A percentile compares a stretch with the other conserved stretches of the same genome.
Evolutionary conservation across 2,888 invertebrate species (phyloP).

Genomic region (Pristionchus exspectatus): DNA sequence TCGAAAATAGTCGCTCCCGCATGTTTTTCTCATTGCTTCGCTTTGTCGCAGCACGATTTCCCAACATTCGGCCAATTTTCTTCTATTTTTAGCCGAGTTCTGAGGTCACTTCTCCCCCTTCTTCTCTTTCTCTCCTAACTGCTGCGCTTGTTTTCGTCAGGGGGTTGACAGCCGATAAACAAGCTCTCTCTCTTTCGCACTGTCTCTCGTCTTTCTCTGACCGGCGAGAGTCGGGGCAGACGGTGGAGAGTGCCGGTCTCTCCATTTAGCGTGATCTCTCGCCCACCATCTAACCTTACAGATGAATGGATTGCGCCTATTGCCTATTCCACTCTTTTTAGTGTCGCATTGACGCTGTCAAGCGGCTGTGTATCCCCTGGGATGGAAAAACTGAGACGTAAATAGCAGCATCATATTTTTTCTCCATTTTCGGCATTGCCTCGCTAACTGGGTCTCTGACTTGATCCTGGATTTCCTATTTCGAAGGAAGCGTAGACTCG

Average conservation of each 20-base stretch:
- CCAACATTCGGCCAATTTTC: not conserved
- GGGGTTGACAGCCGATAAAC: not conserved
- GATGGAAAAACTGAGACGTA: not conserved
- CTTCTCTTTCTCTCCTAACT: constrained; percentile 22
- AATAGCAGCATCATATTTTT: not conserved
- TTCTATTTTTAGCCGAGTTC: not conserved
- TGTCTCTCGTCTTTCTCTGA: not conserved
- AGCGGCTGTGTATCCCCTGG: not conserved
- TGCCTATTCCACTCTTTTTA: not conserved
- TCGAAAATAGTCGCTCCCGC: not conserved
- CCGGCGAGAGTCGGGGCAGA: not conserved
- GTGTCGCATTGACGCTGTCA: not conserved
- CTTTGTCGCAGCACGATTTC: not conserved
- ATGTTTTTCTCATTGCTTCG: not conserved
- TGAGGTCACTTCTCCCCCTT: not conserved
- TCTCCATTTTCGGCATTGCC: not conserved
- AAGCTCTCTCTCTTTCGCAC: not conserved
- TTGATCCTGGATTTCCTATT: no score
- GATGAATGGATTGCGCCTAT: not conserved
- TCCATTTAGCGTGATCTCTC: not conserved
- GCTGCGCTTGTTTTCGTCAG: constrained; percentile 8
- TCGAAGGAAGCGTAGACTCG: no score
- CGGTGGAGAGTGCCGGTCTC: not conserved
- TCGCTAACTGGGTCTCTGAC: not conserved
- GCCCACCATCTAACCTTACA: not conserved